Conservation (phyloP, 2,113 vertebrate genomes). For the Scortum barcoo region DNA sequence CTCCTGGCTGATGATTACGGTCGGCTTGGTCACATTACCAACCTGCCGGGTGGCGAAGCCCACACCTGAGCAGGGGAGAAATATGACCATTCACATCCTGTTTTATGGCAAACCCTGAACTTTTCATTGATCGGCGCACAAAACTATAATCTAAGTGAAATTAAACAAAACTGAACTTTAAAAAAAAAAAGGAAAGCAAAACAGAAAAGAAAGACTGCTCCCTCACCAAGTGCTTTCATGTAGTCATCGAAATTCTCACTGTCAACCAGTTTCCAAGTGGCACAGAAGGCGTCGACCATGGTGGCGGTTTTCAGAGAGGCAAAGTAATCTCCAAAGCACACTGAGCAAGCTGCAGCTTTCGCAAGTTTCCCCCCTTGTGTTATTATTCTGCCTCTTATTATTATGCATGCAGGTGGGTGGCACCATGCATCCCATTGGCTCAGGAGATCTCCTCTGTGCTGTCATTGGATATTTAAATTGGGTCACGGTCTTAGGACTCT, state of each 20-base stretch:
- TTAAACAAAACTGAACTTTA: neutral
- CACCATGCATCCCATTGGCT: conserved; percentile 68
- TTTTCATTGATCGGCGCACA: no score
- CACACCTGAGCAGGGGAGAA: conserved; percentile 86
- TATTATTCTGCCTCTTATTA: conserved; percentile 65
- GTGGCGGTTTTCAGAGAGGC: conserved; percentile 57
- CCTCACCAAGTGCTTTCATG: conserved; percentile 94
- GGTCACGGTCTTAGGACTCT: conserved; percentile 56
- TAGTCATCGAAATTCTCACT: conserved; percentile 96
- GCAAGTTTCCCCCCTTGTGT: conserved; percentile 35
- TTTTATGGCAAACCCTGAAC: neutral
- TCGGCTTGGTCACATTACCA: conserved; percentile 94
- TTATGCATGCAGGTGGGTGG: conserved; percentile 69
- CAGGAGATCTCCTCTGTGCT: conserved; percentile 60
- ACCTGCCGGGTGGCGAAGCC: conserved; percentile 93
- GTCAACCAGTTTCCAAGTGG: conserved; percentile 93
- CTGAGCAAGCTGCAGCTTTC: conserved; percentile 50
- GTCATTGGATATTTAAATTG: conserved; percentile 68
- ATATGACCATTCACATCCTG: neutral
- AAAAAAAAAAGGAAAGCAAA: neutral
- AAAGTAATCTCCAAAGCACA: conserved; percentile 57
- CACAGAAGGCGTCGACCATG: conserved; percentile 96
- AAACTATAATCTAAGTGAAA: no score
- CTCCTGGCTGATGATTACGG: conserved; percentile 91
- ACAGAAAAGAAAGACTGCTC: neutral